Conservation (phyloP, 2,888 invertebrate species). For the Eupithecia abbreviata region DNA sequence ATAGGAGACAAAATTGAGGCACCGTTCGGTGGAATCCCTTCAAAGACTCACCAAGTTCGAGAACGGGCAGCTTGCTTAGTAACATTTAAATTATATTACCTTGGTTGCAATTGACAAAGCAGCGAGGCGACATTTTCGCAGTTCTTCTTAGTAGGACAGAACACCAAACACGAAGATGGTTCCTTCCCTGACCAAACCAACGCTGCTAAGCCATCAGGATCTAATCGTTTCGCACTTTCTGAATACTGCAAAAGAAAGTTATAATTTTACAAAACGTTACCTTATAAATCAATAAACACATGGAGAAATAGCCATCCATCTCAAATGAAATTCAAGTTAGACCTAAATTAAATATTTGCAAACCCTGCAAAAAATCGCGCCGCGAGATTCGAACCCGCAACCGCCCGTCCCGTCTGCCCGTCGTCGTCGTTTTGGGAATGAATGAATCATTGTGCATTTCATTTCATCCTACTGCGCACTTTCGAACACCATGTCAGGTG, state of each 20-base stretch:
- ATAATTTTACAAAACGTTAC: background rate
- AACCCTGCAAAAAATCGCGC: too few species aligned
- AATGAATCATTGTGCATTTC: too few species aligned
- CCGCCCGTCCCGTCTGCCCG: too few species aligned
- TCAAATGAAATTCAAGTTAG: background rate
- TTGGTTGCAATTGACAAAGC: constrained; percentile 85
- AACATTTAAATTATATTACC: constrained; percentile 45
- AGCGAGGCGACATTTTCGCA: constrained; percentile 95
- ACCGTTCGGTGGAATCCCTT: background rate
- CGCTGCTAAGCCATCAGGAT: constrained; percentile 92
- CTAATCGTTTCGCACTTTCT: constrained; percentile 81
- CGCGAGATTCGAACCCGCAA: too few species aligned
- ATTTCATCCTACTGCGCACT: too few species aligned
- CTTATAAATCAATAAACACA: background rate
- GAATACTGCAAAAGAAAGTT: constrained; percentile 81
- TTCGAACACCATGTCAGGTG: too few species aligned
- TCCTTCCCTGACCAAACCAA: constrained; percentile 93
- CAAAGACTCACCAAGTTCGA: background rate
- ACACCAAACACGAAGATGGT: constrained; percentile 85
- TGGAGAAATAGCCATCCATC: background rate
- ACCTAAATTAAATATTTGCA: too few species aligned
- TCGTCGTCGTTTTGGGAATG: too few species aligned
- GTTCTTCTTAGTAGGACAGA: constrained; percentile 96
- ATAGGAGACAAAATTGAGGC: background rate
- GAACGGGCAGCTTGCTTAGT: background rate